Base-by-base conservation (phyloP, 1,140 invertebrate genomes). In the Luehdorfia chinensis region DNA sequence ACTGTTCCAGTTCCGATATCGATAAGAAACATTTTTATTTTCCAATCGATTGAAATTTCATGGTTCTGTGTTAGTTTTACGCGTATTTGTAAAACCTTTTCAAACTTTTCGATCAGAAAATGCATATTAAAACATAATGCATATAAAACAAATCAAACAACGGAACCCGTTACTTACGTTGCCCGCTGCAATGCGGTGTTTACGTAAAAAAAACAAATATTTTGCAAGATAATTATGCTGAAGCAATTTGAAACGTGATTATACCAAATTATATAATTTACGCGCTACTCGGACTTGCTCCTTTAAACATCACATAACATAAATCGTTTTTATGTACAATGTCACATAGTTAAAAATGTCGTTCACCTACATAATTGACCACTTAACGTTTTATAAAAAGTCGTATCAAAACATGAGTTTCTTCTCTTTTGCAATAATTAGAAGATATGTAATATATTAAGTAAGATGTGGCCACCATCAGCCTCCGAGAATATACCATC, bases 201-300 rank as follows among this genome's bases (percentile, higher is more conserved):
- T 41, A 27, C 23, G 23, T 15, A 6, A 28, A n/a, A 4, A 21
- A 4, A 21, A 28, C 2, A 41, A 41, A 25, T 8, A 41, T 41
- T 37, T 37, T 13, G 11, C 34, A 41, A 25, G 12, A 27, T 27
- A 41, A 41, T 41, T 41, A 41, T 41, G 13, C 15, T 37, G 15
- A 41, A 25, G 37, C 23, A 8, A 14, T 41, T 41, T 41, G 8
- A 27, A 41, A 41, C 15, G 44, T 55, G 33, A 49, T 56, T 49
- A 47, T 33, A 46, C 43, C 25, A 50, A 58, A 60, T 59, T 51
- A 63, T 55, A 39, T 57, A 64, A 60, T 64, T 53, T 49, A 44
- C 27, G 21, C 32, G 46, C 47, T 39, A 14, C 36, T 21, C 33
- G 7, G 23, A 31, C 25, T 45, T 27, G 47, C 48, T 52, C 36